Evolutionary conservation across 2,797 vertebrate species (phyloP), one percentile per base, ranked within the genome.

Genomic region (Acipenser transmontanus): DNA sequence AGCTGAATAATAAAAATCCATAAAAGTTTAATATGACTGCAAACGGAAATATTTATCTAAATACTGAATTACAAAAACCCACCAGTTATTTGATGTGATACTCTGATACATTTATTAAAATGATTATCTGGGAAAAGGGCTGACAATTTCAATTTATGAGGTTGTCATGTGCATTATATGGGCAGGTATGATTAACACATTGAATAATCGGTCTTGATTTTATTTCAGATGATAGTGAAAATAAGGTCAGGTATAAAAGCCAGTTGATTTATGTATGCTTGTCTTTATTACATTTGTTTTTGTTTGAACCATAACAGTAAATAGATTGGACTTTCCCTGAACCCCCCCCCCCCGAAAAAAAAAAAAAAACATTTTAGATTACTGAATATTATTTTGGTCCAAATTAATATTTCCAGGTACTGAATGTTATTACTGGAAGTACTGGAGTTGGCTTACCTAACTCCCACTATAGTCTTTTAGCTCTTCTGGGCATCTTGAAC

Each of bases 51-150:
- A n/a, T 6, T 6, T n/a, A 57, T 7, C 12, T 57, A 13, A 57
- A 57, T n/a, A 13, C 6, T n/a, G 12, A 11, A 57, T 12, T 57
- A 57, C 12, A 57, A 13, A n/a, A 8, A 8, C 50, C 8, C 8
- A 8, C 50, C 11, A n/a, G 9, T 57, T 76, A 80, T 82, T 79
- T 82, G 83, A 89, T 82, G 79, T 77, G 84, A 75, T 87, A 84
- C 84, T 87, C 83, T 76, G 87, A 89, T 90, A 85, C 59, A 71
- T 87, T 88, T 89, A 87, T 88, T 88, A 87, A 89, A 90, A 85
- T 81, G 79, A 82, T 57, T 57, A 57, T 57, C 54, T 57, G 14
- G 54, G 54, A 11, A 57, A 34, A 57, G 54, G 12, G 54, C 12
- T n/a, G 54, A n/a, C 54, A 57, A 57, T 83, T 89, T 88, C 81